phyloP scores from a whole-genome alignment of 2,797 vertebrate species.

The Hemitrygon akajei region DNA sequence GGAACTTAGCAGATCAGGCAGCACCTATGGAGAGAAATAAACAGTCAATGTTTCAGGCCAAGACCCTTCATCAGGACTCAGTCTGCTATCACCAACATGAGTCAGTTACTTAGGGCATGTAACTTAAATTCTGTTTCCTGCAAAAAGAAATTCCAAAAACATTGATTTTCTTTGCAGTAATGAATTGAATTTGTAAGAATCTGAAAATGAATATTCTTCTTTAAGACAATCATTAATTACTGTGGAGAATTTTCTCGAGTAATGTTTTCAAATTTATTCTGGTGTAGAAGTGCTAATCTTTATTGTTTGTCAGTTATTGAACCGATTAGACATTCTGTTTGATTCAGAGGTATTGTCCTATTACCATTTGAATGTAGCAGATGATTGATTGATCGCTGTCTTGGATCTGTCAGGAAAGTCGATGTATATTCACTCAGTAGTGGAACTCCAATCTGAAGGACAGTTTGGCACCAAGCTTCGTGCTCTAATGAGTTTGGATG shows the following conservation, averaged over 20 bases:
- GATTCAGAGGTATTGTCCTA: background rate
- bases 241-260: background rate
- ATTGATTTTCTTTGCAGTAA: background rate
- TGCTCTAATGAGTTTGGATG: background rate
- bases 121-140: background rate
- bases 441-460: background rate
- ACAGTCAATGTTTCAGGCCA: too few species aligned
- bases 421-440: background rate
- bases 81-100: too few species aligned
- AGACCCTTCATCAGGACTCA: too few species aligned
- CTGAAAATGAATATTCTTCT: background rate
- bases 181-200: background rate
- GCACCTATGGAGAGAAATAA: too few species aligned
- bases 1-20: too few species aligned
- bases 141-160: background rate
- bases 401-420: background rate
- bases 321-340: background rate
- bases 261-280: background rate
- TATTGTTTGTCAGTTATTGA: slow-evolving; percentile 4
- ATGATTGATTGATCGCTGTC: background rate
- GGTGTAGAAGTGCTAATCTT: background rate
- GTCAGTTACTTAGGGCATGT: too few species aligned
- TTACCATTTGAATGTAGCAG: slow-evolving; percentile 4
- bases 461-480: background rate
- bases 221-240: background rate